phyloP scores from a whole-genome alignment of 2,888 invertebrate genomes.

The Galeruca laticollis region DNA sequence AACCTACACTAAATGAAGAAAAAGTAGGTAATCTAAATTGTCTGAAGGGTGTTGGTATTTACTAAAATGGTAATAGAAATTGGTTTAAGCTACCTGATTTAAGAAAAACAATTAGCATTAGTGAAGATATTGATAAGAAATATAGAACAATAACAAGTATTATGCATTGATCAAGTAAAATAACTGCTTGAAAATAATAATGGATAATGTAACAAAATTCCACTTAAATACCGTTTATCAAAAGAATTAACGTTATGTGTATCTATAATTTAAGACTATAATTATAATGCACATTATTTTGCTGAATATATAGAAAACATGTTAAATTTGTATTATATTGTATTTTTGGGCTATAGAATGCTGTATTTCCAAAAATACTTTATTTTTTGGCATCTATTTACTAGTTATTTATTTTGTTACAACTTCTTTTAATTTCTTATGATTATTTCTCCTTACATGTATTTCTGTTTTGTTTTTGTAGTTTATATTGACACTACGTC shows the following conservation, averaged over 20 bases:
- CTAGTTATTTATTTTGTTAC: not conserved
- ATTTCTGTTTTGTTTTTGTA: not conserved
- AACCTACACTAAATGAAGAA: too few relatives aligned
- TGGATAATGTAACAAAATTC: too few relatives aligned
- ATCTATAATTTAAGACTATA: not conserved
- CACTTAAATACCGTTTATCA: too few relatives aligned
- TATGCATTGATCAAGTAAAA: too few relatives aligned
- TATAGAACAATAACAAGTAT: too few relatives aligned
- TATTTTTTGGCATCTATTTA: not conserved
- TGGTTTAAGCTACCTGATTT: too few relatives aligned
- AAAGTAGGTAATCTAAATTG: too few relatives aligned
- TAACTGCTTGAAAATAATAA: too few relatives aligned
- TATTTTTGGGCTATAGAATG: slow-evolving; percentile 29
- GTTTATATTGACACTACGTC: not conserved
- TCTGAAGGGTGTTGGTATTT: too few relatives aligned
- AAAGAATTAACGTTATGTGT: not conserved
- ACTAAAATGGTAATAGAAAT: too few relatives aligned
- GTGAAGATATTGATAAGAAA: too few relatives aligned
- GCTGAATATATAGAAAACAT: not conserved
- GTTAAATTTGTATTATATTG: not conserved
- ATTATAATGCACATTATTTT: not conserved
- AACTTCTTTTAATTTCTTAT: not conserved
- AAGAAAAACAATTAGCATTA: too few relatives aligned
- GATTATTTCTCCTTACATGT: not conserved
- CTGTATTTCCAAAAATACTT: slow-evolving; percentile 30